phyloP scores from a whole-genome alignment of 2,888 invertebrate genomes.

The Dorcus hopei region DNA sequence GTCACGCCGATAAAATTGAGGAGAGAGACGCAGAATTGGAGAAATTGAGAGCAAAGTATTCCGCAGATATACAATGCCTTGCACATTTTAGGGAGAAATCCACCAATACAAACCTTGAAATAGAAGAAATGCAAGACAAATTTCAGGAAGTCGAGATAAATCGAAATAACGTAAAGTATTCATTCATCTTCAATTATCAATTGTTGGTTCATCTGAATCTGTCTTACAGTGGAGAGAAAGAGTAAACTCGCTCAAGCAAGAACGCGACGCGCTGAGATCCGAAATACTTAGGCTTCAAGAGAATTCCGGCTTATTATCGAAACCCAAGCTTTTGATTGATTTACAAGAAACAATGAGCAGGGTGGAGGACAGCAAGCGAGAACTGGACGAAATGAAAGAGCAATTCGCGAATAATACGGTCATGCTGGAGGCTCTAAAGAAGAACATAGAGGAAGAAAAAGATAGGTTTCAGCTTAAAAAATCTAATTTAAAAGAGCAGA shows the following conservation, averaged over 20 bases:
- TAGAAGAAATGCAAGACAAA: conserved; percentile 29
- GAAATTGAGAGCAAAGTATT: conserved; percentile 50
- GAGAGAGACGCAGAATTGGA: conserved; percentile 55
- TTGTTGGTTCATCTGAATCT: neutral
- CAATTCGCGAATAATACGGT: conserved; percentile 25
- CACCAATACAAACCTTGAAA: conserved; percentile 43
- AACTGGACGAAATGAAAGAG: conserved; percentile 21
- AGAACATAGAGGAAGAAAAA: conserved; percentile 22
- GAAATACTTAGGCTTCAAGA: conserved; percentile 47
- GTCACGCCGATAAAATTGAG: conserved; percentile 55
- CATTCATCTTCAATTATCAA: neutral
- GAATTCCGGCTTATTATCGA: conserved; percentile 53
- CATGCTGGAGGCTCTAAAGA: conserved; percentile 21
- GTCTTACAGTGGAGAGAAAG: conserved; percentile 34
- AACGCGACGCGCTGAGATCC: conserved; percentile 47
- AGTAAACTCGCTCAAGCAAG: conserved; percentile 44
- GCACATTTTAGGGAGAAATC: conserved; percentile 56
- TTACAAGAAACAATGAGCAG: conserved; percentile 47
- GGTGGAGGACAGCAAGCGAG: conserved; percentile 36
- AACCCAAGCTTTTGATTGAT: conserved; percentile 50
- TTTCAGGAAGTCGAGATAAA: conserved; percentile 27
- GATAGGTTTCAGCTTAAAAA: conserved; percentile 19
- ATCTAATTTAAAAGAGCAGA: conserved; percentile 6
- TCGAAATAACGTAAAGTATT: conserved; percentile 20
- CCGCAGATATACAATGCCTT: conserved; percentile 50